Conservation (phyloP, 1,140 invertebrate species). For the Psilanteris sp. region DNA sequence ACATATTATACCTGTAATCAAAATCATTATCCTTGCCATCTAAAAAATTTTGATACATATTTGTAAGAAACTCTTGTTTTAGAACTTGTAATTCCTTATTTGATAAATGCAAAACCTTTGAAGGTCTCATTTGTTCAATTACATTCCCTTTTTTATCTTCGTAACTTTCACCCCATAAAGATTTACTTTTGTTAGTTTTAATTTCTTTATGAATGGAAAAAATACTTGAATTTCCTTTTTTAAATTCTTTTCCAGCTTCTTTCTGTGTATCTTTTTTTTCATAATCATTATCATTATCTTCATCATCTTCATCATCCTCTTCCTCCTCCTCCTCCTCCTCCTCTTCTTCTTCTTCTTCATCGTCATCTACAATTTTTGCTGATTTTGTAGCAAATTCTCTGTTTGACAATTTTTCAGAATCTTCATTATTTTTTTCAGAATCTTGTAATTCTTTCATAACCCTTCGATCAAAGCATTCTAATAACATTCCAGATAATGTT, state of each 20-base stretch:
- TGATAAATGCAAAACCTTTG: constrained; percentile 6
- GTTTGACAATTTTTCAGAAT: too few species aligned
- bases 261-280: too few species aligned
- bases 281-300: too few species aligned
- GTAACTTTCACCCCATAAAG: constrained; percentile 49
- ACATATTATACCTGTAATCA: constrained; percentile 90
- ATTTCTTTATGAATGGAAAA: too few species aligned
- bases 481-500: constrained; percentile 84
- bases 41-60: constrained; percentile 93
- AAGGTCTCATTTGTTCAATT: neutral
- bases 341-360: constrained; percentile 77
- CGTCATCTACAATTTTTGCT: too few species aligned
- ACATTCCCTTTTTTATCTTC: constrained; percentile 1
- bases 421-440: constrained; percentile 83
- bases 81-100: constrained; percentile 83
- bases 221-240: too few species aligned
- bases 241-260: too few species aligned
- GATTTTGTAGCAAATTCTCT: too few species aligned
- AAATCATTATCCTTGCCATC: constrained; percentile 90
- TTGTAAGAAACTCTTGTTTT: constrained; percentile 89
- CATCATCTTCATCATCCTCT: constrained; percentile 63
- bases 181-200: neutral
- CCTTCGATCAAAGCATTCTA: constrained; percentile 85
- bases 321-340: constrained; percentile 67
- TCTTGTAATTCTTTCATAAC: constrained; percentile 83